Percentiles rank a stretch among this genome's conserved stretches.
These are phyloP conservation scores for Pachycephus smyrnensis DNA, from an alignment of 2,888 invertebrate species.

Conservation along the genomic window DNA sequence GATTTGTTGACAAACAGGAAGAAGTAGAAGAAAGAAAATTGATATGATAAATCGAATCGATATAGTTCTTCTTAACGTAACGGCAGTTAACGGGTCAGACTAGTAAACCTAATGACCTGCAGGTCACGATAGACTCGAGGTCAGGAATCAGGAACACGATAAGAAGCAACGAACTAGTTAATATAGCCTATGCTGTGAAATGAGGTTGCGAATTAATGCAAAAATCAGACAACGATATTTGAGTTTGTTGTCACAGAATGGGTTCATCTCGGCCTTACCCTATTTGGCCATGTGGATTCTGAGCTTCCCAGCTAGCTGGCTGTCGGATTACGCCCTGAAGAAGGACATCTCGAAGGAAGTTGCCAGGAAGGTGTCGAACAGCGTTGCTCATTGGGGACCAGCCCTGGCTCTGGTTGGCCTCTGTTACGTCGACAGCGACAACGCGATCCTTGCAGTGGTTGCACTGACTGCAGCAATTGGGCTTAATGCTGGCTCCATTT, in stretches of 20 bases:
- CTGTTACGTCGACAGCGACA: conserved; percentile 42
- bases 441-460: conserved; percentile 38
- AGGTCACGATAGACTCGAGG: too few relatives aligned
- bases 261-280: conserved; percentile 70
- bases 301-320: conserved; percentile 69
- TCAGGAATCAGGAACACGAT: too few relatives aligned
- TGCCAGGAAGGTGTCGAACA: conserved; percentile 66
- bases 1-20: too few relatives aligned
- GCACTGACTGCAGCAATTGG: conserved; percentile 58
- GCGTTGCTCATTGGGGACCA: conserved; percentile 70
- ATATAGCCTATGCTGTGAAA: too few relatives aligned
- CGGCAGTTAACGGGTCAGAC: too few relatives aligned
- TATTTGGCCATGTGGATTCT: conserved; percentile 71
- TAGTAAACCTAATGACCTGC: too few relatives aligned
- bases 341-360: conserved; percentile 49
- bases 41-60: too few relatives aligned
- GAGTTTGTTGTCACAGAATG: conserved; percentile 58
- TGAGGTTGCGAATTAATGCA: too few relatives aligned
- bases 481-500: conserved; percentile 59
- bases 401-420: conserved; percentile 66
- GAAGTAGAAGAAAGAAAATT: too few relatives aligned
- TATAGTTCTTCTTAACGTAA: too few relatives aligned
- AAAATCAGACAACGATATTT: too few relatives aligned
- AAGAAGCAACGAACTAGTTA: too few relatives aligned
- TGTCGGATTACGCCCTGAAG: conserved; percentile 67